These are phyloP conservation scores for Leucophenga montana DNA, from an alignment of 2,888 invertebrate genomes.

Conservation along the genomic window DNA sequence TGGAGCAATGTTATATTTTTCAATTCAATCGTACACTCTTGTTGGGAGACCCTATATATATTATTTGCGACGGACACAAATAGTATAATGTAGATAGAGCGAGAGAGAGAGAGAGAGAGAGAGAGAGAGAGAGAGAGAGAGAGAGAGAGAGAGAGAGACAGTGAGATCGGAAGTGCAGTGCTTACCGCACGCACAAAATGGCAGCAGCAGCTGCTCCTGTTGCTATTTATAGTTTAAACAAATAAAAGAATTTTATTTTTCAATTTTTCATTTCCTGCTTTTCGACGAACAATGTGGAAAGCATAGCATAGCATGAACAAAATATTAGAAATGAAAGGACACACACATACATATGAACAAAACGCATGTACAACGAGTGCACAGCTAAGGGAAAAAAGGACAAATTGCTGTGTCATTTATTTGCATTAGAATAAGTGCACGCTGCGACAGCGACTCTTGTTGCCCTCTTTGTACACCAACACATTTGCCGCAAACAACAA, in stretches of 20 bases:
- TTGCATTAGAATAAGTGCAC: conserved; percentile 12
- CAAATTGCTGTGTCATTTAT: conserved; percentile 26
- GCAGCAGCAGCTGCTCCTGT: neutral
- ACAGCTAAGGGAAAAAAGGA: conserved; percentile 7
- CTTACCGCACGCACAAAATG: conserved; percentile 7
- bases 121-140: neutral
- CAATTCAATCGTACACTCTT: too few species aligned
- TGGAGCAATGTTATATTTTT: too few species aligned
- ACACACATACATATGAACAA: too few species aligned
- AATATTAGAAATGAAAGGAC: too few species aligned
- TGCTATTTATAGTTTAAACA: conserved; percentile 21
- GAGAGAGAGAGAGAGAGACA: too few species aligned
- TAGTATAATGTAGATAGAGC: neutral
- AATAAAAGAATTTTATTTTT: conserved; percentile 25
- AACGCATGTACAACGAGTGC: too few species aligned
- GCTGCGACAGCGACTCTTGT: neutral
- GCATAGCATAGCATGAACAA: too few species aligned
- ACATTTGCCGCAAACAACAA: neutral
- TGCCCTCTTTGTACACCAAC: neutral
- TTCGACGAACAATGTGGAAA: neutral
- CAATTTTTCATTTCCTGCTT: conserved; percentile 26
- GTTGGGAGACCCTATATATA: too few species aligned
- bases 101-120: too few species aligned
- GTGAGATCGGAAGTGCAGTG: neutral
- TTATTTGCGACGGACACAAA: neutral